Evolutionary conservation across 2,113 vertebrate genomes (phyloP), one percentile per base, ranked within the genome.

Genomic region (Argyrosomus japonicus): DNA sequence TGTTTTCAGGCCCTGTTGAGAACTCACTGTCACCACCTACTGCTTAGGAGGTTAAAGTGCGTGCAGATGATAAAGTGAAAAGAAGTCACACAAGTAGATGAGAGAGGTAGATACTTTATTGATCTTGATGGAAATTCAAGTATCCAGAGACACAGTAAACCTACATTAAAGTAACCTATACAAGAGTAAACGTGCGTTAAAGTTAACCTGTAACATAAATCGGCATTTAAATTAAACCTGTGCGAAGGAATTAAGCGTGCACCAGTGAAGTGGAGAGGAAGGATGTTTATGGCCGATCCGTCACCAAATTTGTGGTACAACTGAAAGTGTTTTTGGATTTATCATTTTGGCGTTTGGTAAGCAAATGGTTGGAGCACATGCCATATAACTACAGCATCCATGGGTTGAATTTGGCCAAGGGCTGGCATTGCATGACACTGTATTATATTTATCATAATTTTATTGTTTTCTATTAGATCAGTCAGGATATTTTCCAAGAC

Each of bases 11-110:
- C n/a, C 15, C 3, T 14, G 21, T 53, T 23, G n/a, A 29, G 18
- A 68, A 21, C 79, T 78, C 87, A 53, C 60, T 68, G 43, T 32
- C 85, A 7, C 87, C 87, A 80, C 75, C 88, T 89, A 18, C 77
- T 87, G 90, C 72, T 45, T 0, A 68, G 85, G 87, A 84, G 77
- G 81, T 14, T 60, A 4, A 77, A 63, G 21, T 29, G 23, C 86
- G 84, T 43, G 73, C 43, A 23, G 21, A 67, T 19, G 1, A 32
- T 14, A 60, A 11, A 40, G 60, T 50, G 9, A 40, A 56, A 60
- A 51, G 15, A 56, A 23, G 40, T 36, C 54, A 17, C n/a, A n/a
- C n/a, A n/a, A n/a, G n/a, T 47, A 3, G 29, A 40, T 36, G 23
- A 32, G 32, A 40, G 36, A 8, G 36, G 7, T 40, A 2, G 36